Evolutionary conservation across 2,797 vertebrate species (phyloP).

Genomic region (Acrocephalus scirpaceus): DNA sequence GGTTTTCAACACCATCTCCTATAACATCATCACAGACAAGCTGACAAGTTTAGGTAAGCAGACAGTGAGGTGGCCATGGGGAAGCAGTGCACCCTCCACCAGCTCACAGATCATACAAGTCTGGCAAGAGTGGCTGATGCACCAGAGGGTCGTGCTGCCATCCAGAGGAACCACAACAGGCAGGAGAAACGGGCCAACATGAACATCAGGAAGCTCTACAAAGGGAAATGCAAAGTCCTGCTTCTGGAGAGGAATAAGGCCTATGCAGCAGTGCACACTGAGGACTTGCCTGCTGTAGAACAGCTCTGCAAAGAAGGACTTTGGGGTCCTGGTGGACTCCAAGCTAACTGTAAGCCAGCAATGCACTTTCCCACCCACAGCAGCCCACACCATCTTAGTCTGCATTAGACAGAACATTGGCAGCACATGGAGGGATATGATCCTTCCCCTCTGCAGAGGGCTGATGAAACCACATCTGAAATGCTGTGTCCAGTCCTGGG

Average conservation of each 20-base stretch:
- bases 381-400: background rate
- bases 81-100: background rate
- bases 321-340: background rate
- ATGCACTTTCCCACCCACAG: background rate
- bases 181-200: background rate
- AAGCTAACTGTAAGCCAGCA: background rate
- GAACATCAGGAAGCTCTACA: background rate
- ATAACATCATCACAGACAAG: background rate
- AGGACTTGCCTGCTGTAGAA: background rate
- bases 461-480: background rate
- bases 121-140: background rate
- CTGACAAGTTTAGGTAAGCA: background rate
- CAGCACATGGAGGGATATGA: background rate
- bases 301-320: background rate
- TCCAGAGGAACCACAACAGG: background rate
- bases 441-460: background rate
- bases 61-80: background rate
- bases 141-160: background rate
- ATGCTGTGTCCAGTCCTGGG: background rate
- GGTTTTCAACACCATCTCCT: background rate
- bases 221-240: background rate
- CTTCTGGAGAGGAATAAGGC: background rate
- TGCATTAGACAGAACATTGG: background rate
- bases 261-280: background rate
- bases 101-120: background rate